These are phyloP conservation scores for Vicugna pacos DNA, from an alignment of 2,113 vertebrate species.

Conservation along the genomic window DNA sequence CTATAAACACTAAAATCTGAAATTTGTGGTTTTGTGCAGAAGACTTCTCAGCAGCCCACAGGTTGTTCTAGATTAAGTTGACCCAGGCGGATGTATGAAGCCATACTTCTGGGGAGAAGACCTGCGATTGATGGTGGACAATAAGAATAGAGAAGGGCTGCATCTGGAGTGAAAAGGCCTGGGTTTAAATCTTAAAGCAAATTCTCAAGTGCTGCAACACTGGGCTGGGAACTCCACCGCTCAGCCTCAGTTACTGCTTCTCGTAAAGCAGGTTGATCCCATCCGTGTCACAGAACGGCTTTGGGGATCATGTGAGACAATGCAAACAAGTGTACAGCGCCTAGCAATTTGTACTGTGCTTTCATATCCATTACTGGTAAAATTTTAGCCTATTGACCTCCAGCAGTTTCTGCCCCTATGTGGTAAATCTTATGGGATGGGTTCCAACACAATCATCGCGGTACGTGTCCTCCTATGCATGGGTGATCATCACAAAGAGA, in stretches of 20 bases:
- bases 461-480: not conserved
- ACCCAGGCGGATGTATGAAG: not conserved
- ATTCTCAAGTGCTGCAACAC: not conserved
- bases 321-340: not conserved
- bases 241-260: not conserved
- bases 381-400: constrained; percentile 31
- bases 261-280: not conserved
- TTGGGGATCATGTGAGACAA: not conserved
- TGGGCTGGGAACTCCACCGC: not conserved
- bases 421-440: constrained; percentile 41
- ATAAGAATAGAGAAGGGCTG: not conserved
- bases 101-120: not conserved
- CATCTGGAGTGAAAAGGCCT: not conserved
- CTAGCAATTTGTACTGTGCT: constrained; percentile 52
- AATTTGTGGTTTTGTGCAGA: not conserved
- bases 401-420: constrained; percentile 38
- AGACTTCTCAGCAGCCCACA: not conserved
- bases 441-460: not conserved
- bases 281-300: not conserved
- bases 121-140: not conserved
- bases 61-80: not conserved
- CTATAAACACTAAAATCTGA: not conserved
- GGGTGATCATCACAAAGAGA: constrained; percentile 25
- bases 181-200: not conserved
- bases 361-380: not conserved